Base-by-base conservation (phyloP, 1,140 invertebrate species). In the Neodiprion virginianus region DNA sequence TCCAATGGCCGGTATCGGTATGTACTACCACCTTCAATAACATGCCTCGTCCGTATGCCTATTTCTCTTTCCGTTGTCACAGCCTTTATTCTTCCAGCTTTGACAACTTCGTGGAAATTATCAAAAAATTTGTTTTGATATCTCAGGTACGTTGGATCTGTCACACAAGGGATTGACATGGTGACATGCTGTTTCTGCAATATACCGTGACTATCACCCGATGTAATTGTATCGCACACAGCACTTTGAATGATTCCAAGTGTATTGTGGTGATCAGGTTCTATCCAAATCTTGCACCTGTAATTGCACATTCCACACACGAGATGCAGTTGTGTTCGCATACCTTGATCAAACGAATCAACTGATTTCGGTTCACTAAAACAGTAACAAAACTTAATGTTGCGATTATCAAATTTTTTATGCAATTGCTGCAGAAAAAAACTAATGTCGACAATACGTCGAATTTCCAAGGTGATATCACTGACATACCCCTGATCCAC, bases 1-100 rank as follows among this genome's bases (percentile, higher is more conserved):
- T 48, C 76, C 77, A 65, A 83, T 76, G 17, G 86, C 85, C 17
- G 79, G 79, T 28, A 88, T 82, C 8, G 85, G 84, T 61, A 81
- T 21, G 17, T 21, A 21, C 17, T 21, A 21, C 17, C 72, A 70
- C 84, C 85, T 28, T 85, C 79, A 40, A 79, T 76, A 53, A 87
- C 73, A 65, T 86, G 77, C 28, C 80, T 79, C 4, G 72, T 67
- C 72, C 80, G 71, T 71, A 76, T 77, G 9, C 83, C 84, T 68
- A 81, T 76, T 47, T 72, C 67, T 74, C 65, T 76, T 75, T 86
- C 81, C 72, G 81, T 78, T 74, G 79, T 74, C 10, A 67, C 81
- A 68, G 82, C 84, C 61, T 77, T 74, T 14, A 69, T 23, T 80
- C 79, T 79, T 53, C 69, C 69, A 21, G 72, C 7, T n/a, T 69